These are phyloP conservation scores for Intellagama lesueurii DNA, from an alignment of 2,797 vertebrate genomes.

Conservation along the genomic window DNA sequence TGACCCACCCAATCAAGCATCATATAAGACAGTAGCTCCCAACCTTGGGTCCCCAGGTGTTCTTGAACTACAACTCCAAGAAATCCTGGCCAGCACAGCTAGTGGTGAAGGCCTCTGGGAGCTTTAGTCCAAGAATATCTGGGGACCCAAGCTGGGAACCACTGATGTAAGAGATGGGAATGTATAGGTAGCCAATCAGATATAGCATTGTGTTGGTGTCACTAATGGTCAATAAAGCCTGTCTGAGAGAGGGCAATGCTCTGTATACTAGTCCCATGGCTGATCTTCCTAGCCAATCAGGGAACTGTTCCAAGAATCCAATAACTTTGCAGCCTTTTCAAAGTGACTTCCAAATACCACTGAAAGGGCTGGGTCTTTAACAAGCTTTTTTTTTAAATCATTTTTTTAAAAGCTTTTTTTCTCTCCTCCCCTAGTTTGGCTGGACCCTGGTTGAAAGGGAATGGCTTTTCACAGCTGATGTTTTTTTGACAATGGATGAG, in stretches of 20 bases:
- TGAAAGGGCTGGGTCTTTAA: not conserved
- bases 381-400: not conserved
- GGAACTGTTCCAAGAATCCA: not conserved
- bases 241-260: not conserved
- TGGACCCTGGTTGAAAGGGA: too few relatives aligned
- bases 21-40: too few relatives aligned
- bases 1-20: not conserved
- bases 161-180: too few relatives aligned
- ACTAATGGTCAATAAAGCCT: not conserved
- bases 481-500: too few relatives aligned
- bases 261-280: not conserved
- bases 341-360: not conserved
- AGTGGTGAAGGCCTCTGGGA: too few relatives aligned
- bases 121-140: too few relatives aligned
- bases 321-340: not conserved
- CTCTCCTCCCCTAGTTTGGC: not conserved
- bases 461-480: too few relatives aligned
- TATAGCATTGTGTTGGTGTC: not conserved
- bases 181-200: not conserved
- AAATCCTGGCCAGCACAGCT: too few relatives aligned
- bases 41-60: too few relatives aligned
- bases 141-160: too few relatives aligned
- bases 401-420: not conserved
- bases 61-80: too few relatives aligned
- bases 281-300: not conserved